Evolutionary conservation across 2,113 vertebrate species (phyloP).

Genomic region (Takifugu bimaculatus): DNA sequence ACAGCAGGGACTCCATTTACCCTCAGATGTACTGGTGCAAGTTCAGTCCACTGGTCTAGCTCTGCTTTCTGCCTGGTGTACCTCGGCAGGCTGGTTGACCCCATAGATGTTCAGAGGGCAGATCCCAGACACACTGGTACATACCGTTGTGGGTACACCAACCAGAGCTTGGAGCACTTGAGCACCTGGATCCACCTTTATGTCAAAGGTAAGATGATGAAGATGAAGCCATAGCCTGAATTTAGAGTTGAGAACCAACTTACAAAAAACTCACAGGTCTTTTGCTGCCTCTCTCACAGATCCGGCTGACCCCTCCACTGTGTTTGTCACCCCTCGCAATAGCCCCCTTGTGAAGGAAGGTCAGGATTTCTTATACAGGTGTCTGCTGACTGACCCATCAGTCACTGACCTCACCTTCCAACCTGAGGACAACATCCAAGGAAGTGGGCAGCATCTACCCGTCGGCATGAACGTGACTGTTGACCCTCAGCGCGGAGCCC

Average conservation of each 20-base stretch:
- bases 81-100: rapidly evolving
- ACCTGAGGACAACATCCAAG: not conserved
- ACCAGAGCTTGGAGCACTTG: conserved; percentile 29
- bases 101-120: not conserved
- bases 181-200: conserved; percentile 65
- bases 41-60: conserved; percentile 20
- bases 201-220: conserved; percentile 50
- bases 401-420: conserved; percentile 58
- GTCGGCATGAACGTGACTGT: conserved; percentile 55
- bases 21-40: conserved; percentile 57
- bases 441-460: conserved; percentile 2
- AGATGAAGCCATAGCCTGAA: not conserved
- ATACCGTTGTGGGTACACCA: conserved; percentile 55
- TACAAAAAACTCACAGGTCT: not conserved
- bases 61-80: not conserved
- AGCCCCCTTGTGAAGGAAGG: conserved; percentile 15
- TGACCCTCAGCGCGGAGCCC: conserved; percentile 68
- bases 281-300: conserved; percentile 28
- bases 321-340: conserved; percentile 34
- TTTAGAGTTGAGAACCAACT: not conserved
- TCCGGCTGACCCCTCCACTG: conserved; percentile 1
- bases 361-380: conserved; percentile 49
- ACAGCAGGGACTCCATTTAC: conserved; percentile 11
- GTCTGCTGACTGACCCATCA: conserved; percentile 59
- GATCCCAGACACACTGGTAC: conserved; percentile 57